These are phyloP conservation scores for Toxotes lorentzi DNA, from an alignment of 2,797 vertebrate species.

Conservation along the genomic window DNA sequence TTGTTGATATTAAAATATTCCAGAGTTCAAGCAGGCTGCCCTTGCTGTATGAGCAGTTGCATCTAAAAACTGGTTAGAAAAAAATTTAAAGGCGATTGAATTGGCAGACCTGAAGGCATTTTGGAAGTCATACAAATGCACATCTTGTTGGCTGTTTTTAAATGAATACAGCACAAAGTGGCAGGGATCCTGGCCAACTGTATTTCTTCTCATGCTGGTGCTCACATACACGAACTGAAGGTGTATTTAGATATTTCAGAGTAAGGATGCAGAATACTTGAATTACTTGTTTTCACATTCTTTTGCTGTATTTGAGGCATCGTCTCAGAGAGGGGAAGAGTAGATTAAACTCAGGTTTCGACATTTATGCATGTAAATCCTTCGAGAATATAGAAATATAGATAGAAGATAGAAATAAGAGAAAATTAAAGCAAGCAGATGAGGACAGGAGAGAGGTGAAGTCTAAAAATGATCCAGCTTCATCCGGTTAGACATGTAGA, in stretches of 20 bases:
- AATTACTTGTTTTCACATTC: not conserved
- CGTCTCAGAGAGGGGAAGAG: too few relatives aligned
- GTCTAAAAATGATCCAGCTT: not conserved
- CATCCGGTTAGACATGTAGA: constrained; percentile 7
- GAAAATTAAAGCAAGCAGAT: constrained; percentile 1
- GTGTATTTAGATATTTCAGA: constrained; percentile 9
- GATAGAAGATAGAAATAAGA: not conserved
- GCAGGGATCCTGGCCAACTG: constrained; percentile 19
- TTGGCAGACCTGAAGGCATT: constrained; percentile 31
- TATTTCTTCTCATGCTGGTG: not conserved
- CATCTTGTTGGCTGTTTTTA: constrained; percentile 46
- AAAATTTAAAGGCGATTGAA: constrained; percentile 25
- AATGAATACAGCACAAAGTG: constrained; percentile 27
- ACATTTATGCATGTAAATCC: too few relatives aligned
- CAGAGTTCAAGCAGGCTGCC: not conserved
- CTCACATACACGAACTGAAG: not conserved
- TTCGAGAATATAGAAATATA: not conserved
- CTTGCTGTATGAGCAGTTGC: constrained; percentile 1
- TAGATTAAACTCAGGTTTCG: too few relatives aligned
- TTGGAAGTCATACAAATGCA: constrained; percentile 47
- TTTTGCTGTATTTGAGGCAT: not conserved
- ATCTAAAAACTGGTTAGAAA: constrained; percentile 19
- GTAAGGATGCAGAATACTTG: not conserved
- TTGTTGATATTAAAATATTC: constrained; percentile 22
- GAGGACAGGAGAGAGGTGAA: not conserved